Percentiles rank a stretch among this genome's conserved stretches.
Conservation (phyloP, 2,797 vertebrate species). For the Galaxias olidus region DNA sequence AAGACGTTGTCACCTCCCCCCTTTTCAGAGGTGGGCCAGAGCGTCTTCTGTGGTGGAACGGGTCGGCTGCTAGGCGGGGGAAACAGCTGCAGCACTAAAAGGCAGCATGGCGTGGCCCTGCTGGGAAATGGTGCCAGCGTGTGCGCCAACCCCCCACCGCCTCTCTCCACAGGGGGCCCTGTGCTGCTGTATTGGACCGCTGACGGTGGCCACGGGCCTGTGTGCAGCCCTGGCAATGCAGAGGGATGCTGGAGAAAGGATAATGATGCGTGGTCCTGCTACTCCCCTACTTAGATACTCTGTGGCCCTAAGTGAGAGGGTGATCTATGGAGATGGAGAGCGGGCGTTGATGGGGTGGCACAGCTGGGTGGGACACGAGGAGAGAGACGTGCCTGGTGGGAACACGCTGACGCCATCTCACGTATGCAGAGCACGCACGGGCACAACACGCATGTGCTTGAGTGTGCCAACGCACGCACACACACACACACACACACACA, state of each 20-base stretch:
- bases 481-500: slow-evolving; percentile 12
- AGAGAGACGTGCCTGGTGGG: background rate
- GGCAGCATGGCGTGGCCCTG: slow-evolving; percentile 34
- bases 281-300: slow-evolving; percentile 57
- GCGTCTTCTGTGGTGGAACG: slow-evolving; percentile 1
- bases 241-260: slow-evolving; percentile 26
- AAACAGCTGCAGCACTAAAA: slow-evolving; percentile 33
- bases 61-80: slow-evolving; percentile 25
- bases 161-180: slow-evolving; percentile 43
- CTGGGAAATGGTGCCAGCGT: slow-evolving; percentile 46
- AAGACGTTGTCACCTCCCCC: background rate
- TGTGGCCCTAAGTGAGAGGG: slow-evolving; percentile 41
- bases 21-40: slow-evolving; percentile 10
- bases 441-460: no score
- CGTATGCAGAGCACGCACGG: slow-evolving; percentile 24
- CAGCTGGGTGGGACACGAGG: slow-evolving; percentile 39
- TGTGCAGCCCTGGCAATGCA: background rate
- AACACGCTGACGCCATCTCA: slow-evolving; percentile 28
- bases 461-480: slow-evolving; percentile 9
- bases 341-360: slow-evolving; percentile 37
- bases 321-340: slow-evolving; percentile 46
- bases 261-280: slow-evolving; percentile 58
- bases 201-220: background rate
- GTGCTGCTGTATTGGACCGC: slow-evolving; percentile 4
- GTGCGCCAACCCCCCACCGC: slow-evolving; percentile 19